Conservation (phyloP, 1,140 invertebrate species). For the Zelostemma sp. region DNA sequence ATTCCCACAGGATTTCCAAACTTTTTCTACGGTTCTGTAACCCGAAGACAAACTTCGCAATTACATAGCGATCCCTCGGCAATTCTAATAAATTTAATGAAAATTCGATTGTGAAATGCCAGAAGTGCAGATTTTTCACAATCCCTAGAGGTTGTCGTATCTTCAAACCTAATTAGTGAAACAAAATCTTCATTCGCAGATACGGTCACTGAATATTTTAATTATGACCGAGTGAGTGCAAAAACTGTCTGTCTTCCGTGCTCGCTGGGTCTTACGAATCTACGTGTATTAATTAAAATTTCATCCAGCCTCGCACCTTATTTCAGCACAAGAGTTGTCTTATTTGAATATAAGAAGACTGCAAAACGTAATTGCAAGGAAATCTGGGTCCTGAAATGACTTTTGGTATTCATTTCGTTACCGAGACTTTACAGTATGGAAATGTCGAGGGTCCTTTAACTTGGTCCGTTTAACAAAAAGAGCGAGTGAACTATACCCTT, state of each 20-base stretch:
- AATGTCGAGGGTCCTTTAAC: not conserved
- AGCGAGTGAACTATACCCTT: too few relatives aligned
- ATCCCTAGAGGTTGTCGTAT: not conserved
- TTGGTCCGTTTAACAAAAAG: too few relatives aligned
- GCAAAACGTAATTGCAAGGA: not conserved
- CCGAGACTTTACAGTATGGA: not conserved
- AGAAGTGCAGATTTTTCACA: not conserved
- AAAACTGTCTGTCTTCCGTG: too few relatives aligned
- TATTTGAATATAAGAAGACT: not conserved
- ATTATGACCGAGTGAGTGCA: too few relatives aligned
- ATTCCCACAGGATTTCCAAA: not conserved
- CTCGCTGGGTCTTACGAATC: not conserved
- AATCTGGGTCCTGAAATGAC: not conserved
- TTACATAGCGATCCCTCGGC: not conserved
- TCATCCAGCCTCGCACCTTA: not conserved
- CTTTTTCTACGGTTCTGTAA: not conserved
- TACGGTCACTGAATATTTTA: too few relatives aligned
- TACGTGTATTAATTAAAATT: conserved; percentile 3
- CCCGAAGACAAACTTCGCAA: not conserved
- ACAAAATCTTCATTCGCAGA: not conserved
- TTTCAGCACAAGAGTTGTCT: not conserved
- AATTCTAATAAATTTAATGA: not conserved
- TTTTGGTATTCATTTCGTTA: not conserved
- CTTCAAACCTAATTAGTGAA: not conserved
- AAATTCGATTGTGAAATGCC: not conserved